Evolutionary conservation across 2,888 invertebrate genomes (phyloP).

Genomic region (Rhorus exstirpatorius): DNA sequence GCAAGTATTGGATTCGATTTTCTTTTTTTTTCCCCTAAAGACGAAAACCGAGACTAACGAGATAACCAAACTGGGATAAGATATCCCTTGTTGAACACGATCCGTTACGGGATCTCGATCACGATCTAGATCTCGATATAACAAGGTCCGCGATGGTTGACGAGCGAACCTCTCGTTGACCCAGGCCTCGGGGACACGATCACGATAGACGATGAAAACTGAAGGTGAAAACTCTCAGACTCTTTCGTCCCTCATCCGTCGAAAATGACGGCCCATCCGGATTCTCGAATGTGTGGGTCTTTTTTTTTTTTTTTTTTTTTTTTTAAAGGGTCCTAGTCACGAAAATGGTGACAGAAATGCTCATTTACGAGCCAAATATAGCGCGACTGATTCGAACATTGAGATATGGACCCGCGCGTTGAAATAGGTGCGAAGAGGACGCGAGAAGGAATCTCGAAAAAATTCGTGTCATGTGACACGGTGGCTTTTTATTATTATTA

Average conservation of each 20-base stretch:
- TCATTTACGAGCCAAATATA: constrained; percentile 70
- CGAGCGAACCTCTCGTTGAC: constrained; percentile 54
- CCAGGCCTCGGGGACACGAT: background rate
- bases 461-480: background rate
- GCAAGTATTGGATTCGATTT: constrained; percentile 18
- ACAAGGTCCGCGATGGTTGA: constrained; percentile 58
- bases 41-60: constrained; percentile 63
- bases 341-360: constrained; percentile 64
- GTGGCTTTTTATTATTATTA: background rate
- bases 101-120: constrained; percentile 66
- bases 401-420: constrained; percentile 70
- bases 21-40: constrained; percentile 35
- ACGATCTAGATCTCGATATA: constrained; percentile 64
- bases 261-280: constrained; percentile 46
- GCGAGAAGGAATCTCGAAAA: constrained; percentile 7
- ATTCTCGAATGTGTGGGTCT: constrained; percentile 54
- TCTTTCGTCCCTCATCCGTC: constrained; percentile 29
- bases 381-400: constrained; percentile 65
- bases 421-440: constrained; percentile 73
- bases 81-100: constrained; percentile 69
- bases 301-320: constrained; percentile 1
- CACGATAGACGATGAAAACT: constrained; percentile 45
- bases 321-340: constrained; percentile 6
- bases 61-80: constrained; percentile 63
- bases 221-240: constrained; percentile 38